Base-by-base conservation (phyloP, 2,797 vertebrate species). In the Phyllotis vaccarum region DNA sequence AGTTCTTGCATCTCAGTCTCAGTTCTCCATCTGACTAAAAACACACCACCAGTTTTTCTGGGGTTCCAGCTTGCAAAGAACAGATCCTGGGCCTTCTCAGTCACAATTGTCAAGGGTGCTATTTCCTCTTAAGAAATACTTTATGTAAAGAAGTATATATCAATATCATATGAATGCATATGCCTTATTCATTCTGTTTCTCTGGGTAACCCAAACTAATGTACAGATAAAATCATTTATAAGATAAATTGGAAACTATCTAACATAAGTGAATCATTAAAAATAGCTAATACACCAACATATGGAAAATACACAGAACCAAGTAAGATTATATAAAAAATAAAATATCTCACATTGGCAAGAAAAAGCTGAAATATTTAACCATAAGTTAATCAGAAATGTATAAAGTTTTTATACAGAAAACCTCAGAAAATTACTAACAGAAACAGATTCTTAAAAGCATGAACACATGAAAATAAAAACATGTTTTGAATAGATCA, bases 251-350 rank as follows among this genome's bases (percentile, higher is more conserved):
- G n/a, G 34, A 74, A 22, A 60, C 2, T 56, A 90, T 46, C 72
- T 92, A 87, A 60, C 8, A 19, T 22, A 92, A 87, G 10, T 5
- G 95, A 95, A 86, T 24, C 91, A 37, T 89, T 64, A 78, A 5
- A 89, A 96, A 58, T 24, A 83, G 46, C 1, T 10, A 74, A 6
- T 80, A 52, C 37, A 60, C 49, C 34, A 62, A 74, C 40, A 85
- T n/a, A 68, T 68, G 31, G 21, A 70, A 86, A 12, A 52, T 54
- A 68, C 17, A 54, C 13, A 68, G 46, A 52, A 66, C 43, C 34
- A 9, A 68, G 40, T 49, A 86, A 86, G 11, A 24, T 31, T 11
- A 76, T 12, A 70, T 72, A 78, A 31, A 70, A 70, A 91, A 68
- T 75, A 83, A 88, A 93, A 89, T 72, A 75, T 24, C 66, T 93